Conservation (phyloP, 2,888 invertebrate genomes). For the Sesamia inferens region DNA sequence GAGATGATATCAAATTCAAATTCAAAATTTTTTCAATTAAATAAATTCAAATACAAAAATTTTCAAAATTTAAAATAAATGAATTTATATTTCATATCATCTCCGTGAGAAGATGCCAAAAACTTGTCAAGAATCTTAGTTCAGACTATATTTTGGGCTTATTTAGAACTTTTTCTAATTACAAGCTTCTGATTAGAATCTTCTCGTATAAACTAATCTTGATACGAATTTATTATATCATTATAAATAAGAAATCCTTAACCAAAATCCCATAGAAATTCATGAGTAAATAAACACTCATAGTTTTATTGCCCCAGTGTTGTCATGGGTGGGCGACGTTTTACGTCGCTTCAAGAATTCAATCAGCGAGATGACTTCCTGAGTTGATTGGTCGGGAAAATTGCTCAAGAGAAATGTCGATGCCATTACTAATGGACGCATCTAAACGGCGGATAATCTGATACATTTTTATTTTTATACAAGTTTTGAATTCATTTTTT, state of each 20-base stretch:
- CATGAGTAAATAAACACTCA: not conserved
- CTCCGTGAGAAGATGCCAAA: too few relatives aligned
- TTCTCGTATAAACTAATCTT: not conserved
- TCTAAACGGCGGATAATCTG: constrained; percentile 37
- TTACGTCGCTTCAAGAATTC: constrained; percentile 63
- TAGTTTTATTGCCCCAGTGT: not conserved
- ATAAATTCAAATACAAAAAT: too few relatives aligned
- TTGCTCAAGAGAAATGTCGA: constrained; percentile 53
- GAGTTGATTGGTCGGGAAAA: constrained; percentile 65
- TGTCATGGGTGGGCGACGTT: constrained; percentile 12
- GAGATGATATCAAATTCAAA: too few relatives aligned
- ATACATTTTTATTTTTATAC: constrained; percentile 19
- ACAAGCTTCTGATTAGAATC: too few relatives aligned
- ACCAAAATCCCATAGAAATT: not conserved
- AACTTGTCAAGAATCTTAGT: too few relatives aligned
- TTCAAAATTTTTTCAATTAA: too few relatives aligned
- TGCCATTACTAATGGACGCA: constrained; percentile 24
- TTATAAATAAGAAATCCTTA: not conserved
- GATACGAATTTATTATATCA: not conserved
- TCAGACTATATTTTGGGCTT: too few relatives aligned
- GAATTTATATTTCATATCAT: too few relatives aligned
- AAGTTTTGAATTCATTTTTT: not conserved
- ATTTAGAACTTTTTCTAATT: too few relatives aligned
- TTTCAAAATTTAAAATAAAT: too few relatives aligned
- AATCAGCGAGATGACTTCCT: constrained; percentile 66